Base-by-base conservation (phyloP, 2,113 vertebrate genomes). In the Saiga tatarica region DNA sequence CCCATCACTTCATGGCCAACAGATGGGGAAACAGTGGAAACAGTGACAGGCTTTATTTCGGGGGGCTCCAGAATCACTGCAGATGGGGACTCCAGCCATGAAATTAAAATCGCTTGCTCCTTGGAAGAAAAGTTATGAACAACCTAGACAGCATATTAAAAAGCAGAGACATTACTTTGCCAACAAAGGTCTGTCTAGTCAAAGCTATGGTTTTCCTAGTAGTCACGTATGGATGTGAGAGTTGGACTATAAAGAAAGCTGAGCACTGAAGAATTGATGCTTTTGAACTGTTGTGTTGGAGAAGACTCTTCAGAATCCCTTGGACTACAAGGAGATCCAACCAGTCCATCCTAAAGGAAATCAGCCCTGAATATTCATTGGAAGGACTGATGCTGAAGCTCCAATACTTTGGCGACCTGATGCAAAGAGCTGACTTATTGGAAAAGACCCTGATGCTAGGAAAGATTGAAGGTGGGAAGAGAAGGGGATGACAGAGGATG, bases 241-340 rank as follows among this genome's bases (percentile, higher is more conserved):
- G 64, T 5, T 36, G n/a, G 4, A 36, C n/a, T 21, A 71, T 21
- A 71, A 71, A 21, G n/a, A 71, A 71, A 36, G 33, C 17, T 71
- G n/a, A 71, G 64, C 1, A 0, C 17, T 0, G 1, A 21, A 71
- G 4, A 71, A 71, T 5, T 36, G 8, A 36, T 36, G n/a, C 17
- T 36, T 71, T 71, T 21, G 64, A 71, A 36, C n/a, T 71, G 9
- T 36, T 0, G 9, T 36, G 9, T 71, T 71, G n/a, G 64, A 67
- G 64, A 67, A 67, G 64, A 71, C n/a, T 36, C 33, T 71, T 71
- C n/a, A 36, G 64, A 71, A 17, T 36, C 64, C n/a, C 64, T 36
- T 36, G 64, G 17, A 71, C 64, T 71, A 17, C 64, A 71, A 71
- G 64, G 64, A 71, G 64, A 71, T 71, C 17, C 64, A 36, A 36